Conservation (phyloP, 1,140 invertebrate genomes). For the Calephelis virginiensis region DNA sequence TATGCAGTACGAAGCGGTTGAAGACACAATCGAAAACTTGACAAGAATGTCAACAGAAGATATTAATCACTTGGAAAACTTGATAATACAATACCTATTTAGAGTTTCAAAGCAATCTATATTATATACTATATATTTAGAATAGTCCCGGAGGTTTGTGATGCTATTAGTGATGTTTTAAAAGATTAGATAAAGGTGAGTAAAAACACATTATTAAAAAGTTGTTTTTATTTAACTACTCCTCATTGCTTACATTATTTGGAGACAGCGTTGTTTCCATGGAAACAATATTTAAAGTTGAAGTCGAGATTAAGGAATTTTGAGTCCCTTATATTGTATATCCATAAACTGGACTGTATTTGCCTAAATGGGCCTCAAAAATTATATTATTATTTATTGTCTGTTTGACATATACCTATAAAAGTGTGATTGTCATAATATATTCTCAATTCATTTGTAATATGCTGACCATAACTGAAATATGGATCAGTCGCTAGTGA, state of each 20-base stretch:
- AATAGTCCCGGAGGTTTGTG: not conserved
- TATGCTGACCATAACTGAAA: conserved; percentile 20
- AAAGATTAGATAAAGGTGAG: conserved; percentile 5
- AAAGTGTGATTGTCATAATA: conserved; percentile 27
- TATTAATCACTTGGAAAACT: too few species aligned
- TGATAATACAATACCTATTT: too few species aligned
- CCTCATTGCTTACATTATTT: not conserved
- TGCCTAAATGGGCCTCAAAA: conserved; percentile 29
- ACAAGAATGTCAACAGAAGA: too few species aligned
- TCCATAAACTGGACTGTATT: conserved; percentile 22
- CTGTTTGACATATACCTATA: conserved; percentile 24
- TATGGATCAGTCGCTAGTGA: not conserved
- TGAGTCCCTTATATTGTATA: conserved; percentile 2
- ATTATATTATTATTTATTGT: conserved; percentile 32
- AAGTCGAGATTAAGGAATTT: conserved; percentile 6
- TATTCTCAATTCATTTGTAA: conserved; percentile 29
- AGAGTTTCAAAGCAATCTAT: too few species aligned
- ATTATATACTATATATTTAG: too few species aligned
- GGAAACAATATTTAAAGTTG: not conserved
- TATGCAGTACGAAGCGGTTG: too few species aligned
- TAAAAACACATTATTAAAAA: not conserved
- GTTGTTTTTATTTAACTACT: not conserved
- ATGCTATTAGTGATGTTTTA: too few species aligned
- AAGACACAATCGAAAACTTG: too few species aligned
- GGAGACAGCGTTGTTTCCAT: too few species aligned